phyloP scores from a whole-genome alignment of 2,888 invertebrate species.

The Dolichopus griseipennis region DNA sequence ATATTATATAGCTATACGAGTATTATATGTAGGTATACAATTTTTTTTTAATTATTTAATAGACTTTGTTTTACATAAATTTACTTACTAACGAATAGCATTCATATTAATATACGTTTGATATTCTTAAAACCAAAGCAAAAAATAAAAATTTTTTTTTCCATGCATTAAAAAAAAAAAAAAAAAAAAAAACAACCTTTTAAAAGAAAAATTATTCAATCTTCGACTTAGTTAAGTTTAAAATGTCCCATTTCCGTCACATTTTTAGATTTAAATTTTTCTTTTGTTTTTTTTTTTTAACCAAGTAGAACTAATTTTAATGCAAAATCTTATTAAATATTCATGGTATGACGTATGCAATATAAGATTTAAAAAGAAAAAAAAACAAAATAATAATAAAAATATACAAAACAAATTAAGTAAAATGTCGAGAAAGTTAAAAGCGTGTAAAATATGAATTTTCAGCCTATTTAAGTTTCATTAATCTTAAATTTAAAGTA shows the following conservation, averaged over 20 bases:
- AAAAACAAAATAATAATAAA: too few relatives aligned
- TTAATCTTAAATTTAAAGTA: too few relatives aligned
- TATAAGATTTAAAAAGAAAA: background rate
- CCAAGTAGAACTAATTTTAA: background rate
- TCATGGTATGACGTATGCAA: background rate
- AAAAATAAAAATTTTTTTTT: too few relatives aligned
- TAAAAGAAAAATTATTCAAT: background rate
- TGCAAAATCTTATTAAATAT: background rate
- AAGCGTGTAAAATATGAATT: too few relatives aligned
- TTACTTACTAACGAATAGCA: background rate
- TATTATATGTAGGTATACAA: too few relatives aligned
- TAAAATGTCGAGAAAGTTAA: too few relatives aligned
- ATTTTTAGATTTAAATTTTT: background rate
- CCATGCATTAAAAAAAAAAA: too few relatives aligned
- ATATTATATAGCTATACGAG: too few relatives aligned
- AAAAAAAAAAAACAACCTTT: too few relatives aligned
- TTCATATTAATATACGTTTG: background rate
- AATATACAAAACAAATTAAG: too few relatives aligned
- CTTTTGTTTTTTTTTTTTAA: background rate
- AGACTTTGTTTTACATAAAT: background rate
- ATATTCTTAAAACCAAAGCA: too few relatives aligned
- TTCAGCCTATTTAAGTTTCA: too few relatives aligned
- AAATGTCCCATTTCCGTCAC: constrained; percentile 4
- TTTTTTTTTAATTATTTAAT: background rate
- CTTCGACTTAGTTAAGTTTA: background rate